Conservation (phyloP, 2,888 invertebrate genomes). For the Sepiola atlantica region DNA sequence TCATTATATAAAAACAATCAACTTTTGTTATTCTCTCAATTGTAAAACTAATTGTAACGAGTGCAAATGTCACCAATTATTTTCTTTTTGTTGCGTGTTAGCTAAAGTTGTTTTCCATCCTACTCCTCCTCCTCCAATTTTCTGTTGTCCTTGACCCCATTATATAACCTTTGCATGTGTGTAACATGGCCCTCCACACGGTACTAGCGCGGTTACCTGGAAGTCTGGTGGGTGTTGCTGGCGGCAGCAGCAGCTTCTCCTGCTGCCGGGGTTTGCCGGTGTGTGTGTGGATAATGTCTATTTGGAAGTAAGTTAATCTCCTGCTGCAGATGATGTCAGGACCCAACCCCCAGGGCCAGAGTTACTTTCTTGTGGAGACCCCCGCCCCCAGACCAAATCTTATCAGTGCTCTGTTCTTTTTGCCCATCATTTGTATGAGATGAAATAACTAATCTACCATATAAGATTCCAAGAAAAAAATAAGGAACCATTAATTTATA, state of each 20-base stretch:
- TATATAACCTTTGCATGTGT: not conserved
- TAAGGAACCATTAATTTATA: too few species aligned
- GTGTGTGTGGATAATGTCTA: too few species aligned
- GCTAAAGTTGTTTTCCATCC: not conserved
- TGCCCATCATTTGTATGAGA: too few species aligned
- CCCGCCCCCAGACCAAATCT: too few species aligned
- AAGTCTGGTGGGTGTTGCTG: not conserved
- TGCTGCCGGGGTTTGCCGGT: too few species aligned
- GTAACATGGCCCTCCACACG: not conserved
- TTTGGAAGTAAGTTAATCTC: not conserved
- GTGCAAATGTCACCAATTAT: not conserved
- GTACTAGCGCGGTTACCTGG: not conserved
- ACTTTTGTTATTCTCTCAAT: not conserved
- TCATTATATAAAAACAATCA: not conserved
- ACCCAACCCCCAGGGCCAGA: too few species aligned
- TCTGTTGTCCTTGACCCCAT: not conserved
- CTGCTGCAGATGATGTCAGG: not conserved
- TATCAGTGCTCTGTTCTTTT: too few species aligned
- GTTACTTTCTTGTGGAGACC: too few species aligned
- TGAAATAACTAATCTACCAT: too few species aligned
- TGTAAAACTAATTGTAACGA: not conserved
- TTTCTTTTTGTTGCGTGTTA: not conserved
- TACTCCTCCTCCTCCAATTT: not conserved
- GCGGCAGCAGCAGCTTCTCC: too few species aligned
- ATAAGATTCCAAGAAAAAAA: too few species aligned